Evolutionary conservation across 2,113 vertebrate species (phyloP).

Genomic region (Phasianus colchicus): DNA sequence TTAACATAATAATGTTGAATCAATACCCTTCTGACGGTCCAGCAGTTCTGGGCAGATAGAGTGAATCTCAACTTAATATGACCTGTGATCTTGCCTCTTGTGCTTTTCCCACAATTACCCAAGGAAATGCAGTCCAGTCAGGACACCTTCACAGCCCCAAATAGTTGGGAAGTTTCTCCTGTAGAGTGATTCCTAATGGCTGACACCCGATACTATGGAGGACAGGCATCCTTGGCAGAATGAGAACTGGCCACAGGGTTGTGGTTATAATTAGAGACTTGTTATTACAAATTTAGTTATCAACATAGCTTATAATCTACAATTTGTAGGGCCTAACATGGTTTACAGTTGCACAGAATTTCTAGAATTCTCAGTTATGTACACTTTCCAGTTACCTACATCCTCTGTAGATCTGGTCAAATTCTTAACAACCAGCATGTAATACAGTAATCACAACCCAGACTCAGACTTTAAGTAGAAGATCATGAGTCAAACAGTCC

Average conservation of each 20-base stretch:
- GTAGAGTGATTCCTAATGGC: neutral
- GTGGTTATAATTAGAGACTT: neutral
- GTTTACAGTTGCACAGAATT: neutral
- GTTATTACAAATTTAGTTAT: neutral
- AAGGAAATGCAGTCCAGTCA: neutral
- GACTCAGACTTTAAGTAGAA: neutral
- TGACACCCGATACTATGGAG: neutral
- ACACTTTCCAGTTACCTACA: neutral
- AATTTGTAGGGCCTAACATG: neutral
- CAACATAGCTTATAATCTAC: neutral
- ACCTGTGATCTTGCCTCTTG: neutral
- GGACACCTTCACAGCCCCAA: neutral
- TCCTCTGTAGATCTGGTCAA: neutral
- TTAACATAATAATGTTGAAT: neutral
- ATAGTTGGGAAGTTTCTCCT: neutral
- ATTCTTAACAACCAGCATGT: neutral
- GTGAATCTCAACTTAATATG: neutral
- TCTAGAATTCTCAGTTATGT: neutral
- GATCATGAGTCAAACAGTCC: neutral
- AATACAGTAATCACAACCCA: neutral
- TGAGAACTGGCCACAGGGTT: neutral
- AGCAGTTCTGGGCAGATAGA: neutral
- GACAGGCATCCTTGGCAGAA: neutral
- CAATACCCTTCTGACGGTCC: neutral
- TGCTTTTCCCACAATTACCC: neutral